phyloP scores from a whole-genome alignment of 2,888 invertebrate genomes.

The Parnassius orleans region DNA sequence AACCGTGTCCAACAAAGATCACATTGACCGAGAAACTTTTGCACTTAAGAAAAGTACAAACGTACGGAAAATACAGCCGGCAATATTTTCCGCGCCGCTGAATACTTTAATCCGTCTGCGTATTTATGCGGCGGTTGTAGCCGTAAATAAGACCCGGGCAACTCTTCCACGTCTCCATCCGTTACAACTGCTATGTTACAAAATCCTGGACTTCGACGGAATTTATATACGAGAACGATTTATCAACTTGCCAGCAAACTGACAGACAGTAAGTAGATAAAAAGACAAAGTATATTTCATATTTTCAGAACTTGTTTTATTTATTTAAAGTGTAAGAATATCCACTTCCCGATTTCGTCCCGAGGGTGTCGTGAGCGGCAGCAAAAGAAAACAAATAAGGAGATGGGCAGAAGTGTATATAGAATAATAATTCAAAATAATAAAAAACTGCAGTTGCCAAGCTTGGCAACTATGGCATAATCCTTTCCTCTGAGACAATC shows the following conservation, averaged over 20 bases:
- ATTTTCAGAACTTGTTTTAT: too few species aligned
- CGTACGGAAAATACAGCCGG: slow-evolving; percentile 42
- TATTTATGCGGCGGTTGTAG: slow-evolving; percentile 59
- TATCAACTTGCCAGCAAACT: slow-evolving; percentile 12
- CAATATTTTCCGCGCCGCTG: slow-evolving; percentile 54
- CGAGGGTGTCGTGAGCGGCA: too few species aligned
- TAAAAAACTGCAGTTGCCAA: too few species aligned
- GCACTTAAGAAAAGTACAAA: slow-evolving; percentile 40
- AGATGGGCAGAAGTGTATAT: too few species aligned
- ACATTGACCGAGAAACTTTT: slow-evolving; percentile 40
- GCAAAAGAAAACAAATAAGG: too few species aligned
- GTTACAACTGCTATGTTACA: slow-evolving; percentile 63
- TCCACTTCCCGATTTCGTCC: too few species aligned
- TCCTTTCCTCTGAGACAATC: too few species aligned
- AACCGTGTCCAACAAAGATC: slow-evolving; percentile 25
- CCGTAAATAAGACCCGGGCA: slow-evolving; percentile 60
- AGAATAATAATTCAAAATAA: too few species aligned
- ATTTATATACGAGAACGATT: slow-evolving; percentile 34
- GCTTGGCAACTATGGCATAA: too few species aligned
- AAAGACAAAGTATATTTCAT: too few species aligned
- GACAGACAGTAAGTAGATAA: not conserved
- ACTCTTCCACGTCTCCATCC: slow-evolving; percentile 63
- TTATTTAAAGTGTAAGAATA: too few species aligned
- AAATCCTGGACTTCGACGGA: slow-evolving; percentile 47
- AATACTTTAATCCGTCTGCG: slow-evolving; percentile 64